phyloP scores from a whole-genome alignment of 2,888 invertebrate genomes.

The Drosophila nr. perissopoda region DNA sequence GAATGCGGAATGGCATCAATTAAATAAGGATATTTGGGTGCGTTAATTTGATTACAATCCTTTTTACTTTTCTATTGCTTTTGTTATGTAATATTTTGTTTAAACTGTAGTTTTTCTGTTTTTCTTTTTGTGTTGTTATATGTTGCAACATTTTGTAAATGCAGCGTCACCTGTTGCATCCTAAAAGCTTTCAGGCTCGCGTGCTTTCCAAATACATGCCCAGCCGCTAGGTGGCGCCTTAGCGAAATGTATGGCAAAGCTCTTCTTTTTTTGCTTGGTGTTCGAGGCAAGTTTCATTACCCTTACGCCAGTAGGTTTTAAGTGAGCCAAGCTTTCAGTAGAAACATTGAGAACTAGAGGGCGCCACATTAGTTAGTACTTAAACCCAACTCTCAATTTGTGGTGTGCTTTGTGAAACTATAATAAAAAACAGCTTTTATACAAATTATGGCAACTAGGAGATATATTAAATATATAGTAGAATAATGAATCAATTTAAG shows the following conservation, averaged over 20 bases:
- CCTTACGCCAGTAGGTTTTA: background rate
- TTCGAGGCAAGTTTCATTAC: background rate
- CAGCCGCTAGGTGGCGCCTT: constrained; percentile 28
- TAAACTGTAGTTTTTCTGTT: constrained; percentile 4
- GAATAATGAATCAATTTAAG: background rate
- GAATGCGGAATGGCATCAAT: constrained; percentile 80
- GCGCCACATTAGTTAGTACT: background rate
- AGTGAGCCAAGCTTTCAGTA: background rate
- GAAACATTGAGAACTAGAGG: background rate
- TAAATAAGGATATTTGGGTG: constrained; percentile 84
- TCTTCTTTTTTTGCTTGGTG: background rate
- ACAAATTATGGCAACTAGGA: background rate
- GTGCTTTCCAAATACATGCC: background rate
- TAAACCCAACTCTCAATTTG: background rate
- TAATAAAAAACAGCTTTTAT: background rate
- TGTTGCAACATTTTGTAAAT: constrained; percentile 11
- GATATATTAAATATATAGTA: background rate
- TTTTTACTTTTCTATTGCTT: constrained; percentile 21
- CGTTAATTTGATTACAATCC: constrained; percentile 54
- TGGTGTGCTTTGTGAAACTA: background rate
- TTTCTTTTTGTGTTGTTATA: background rate
- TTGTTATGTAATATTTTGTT: constrained; percentile 2
- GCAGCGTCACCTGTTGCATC: constrained; percentile 39
- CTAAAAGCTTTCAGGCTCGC: constrained; percentile 19
- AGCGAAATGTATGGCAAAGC: background rate